Evolutionary conservation across 1,140 invertebrate species (phyloP), one percentile per base, ranked within the genome.

Genomic region (Drosophila ogumai): DNA sequence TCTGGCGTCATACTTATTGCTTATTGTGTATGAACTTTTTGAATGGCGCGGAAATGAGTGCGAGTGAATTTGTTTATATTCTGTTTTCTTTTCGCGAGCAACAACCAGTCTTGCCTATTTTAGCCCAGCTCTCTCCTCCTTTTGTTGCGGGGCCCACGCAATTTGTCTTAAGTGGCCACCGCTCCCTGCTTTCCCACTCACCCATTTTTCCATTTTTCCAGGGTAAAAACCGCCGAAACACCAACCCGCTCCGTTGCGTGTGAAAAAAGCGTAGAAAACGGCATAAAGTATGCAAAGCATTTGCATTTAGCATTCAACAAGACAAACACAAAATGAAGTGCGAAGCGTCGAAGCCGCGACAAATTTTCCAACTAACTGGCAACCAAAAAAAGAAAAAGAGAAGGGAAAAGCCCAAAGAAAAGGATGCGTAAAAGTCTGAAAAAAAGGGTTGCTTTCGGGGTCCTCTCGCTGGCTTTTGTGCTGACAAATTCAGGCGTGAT

Each of bases 271-370:
- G 82, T 85, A 74, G 69, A 88, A 75, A 91, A 82, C 72, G 90
- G 76, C 67, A 84, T 86, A 88, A 91, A 91, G 90, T 91, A 91
- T 91, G 90, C 88, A 91, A 81, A 91, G 85, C 90, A 91, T 91
- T 91, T 90, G 84, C 90, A 91, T 91, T 91, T 90, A 87, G 81
- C 84, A 91, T 91, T 90, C 84, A 90, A 90, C 79, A 91, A 86
- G 85, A 82, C 84, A 91, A 91, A 90, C 82, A 88, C 75, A 88
- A 88, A 91, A 91, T 84, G 80, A 91, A 91, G 84, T 91, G 88
- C 84, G 69, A 91, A 84, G 79, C 66, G 34, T 82, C 80, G 66
- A 82, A 91, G 85, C 84, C 80, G 81, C 80, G 84, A 84, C 84
- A 87, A 87, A 87, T 88, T 87, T 88, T 79, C 75, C 56, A 69